Evolutionary conservation across 2,888 invertebrate genomes (phyloP).

Genomic region (Operophtera brumata): DNA sequence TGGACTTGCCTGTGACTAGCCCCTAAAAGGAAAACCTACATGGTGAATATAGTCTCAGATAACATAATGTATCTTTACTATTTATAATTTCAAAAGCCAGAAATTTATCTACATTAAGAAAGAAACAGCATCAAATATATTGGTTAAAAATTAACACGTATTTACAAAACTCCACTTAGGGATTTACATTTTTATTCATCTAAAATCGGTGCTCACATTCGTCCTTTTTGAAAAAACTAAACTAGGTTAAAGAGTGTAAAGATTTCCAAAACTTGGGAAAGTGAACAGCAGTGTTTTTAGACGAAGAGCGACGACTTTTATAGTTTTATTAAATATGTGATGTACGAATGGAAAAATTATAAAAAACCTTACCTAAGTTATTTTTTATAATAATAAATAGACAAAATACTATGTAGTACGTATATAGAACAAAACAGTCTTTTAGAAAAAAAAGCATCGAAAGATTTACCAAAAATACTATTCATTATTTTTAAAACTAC

Average conservation of each 20-base stretch:
- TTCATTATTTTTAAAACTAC: conserved; percentile 1
- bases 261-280: background rate
- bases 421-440: background rate
- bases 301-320: background rate
- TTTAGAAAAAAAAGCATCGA: background rate
- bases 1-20: too few relatives aligned
- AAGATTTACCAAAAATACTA: background rate
- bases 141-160: background rate
- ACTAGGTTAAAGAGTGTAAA: conserved; percentile 11
- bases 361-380: background rate
- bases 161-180: background rate
- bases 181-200: conserved; percentile 26
- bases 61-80: too few relatives aligned
- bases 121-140: background rate
- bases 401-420: conserved; percentile 1
- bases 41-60: too few relatives aligned
- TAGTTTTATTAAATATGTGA: conserved; percentile 6
- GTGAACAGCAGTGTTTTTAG: background rate
- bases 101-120: too few relatives aligned
- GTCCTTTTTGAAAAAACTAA: conserved; percentile 51
- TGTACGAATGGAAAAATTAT: conserved; percentile 18
- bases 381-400: background rate
- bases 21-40: too few relatives aligned
- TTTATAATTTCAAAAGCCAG: too few relatives aligned
- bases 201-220: conserved; percentile 68